These are phyloP conservation scores for Epinotia bilunana DNA, from an alignment of 2,888 invertebrate genomes.

Conservation along the genomic window DNA sequence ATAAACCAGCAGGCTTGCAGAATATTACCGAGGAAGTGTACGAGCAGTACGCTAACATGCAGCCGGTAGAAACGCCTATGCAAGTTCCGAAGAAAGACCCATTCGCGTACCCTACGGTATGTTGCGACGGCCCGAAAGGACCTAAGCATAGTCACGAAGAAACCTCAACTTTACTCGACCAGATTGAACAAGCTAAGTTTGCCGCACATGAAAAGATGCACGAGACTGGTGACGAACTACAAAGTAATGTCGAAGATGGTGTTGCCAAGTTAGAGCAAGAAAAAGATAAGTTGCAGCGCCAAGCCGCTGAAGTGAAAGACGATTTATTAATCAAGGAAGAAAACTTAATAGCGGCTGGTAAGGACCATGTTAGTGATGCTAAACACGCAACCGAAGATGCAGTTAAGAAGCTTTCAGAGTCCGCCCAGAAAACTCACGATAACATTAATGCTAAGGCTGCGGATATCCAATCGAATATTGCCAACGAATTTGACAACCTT, in stretches of 20 bases:
- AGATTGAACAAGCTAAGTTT: constrained; percentile 76
- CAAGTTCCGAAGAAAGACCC: constrained; percentile 66
- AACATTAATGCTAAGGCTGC: constrained; percentile 57
- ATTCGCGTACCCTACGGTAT: constrained; percentile 71
- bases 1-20: constrained; percentile 57
- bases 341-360: constrained; percentile 57
- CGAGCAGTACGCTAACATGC: constrained; percentile 76
- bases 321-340: constrained; percentile 62
- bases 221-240: constrained; percentile 63
- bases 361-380: constrained; percentile 58
- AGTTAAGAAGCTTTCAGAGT: constrained; percentile 60
- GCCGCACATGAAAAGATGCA: constrained; percentile 71
- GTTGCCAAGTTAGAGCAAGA: constrained; percentile 68
- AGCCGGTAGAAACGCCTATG: constrained; percentile 75
- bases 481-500: constrained; percentile 58
- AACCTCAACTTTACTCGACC: constrained; percentile 74
- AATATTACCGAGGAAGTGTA: constrained; percentile 68
- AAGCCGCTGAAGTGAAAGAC: constrained; percentile 60
- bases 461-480: constrained; percentile 59
- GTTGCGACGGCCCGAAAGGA: constrained; percentile 71
- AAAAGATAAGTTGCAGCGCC: constrained; percentile 70
- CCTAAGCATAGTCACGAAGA: constrained; percentile 77
- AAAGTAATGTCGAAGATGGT: constrained; percentile 63
- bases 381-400: constrained; percentile 59
- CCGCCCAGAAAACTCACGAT: constrained; percentile 59